Evolutionary conservation across 2,113 vertebrate species (phyloP), one percentile per base, ranked within the genome.

Genomic region (Regulus satrapa): DNA sequence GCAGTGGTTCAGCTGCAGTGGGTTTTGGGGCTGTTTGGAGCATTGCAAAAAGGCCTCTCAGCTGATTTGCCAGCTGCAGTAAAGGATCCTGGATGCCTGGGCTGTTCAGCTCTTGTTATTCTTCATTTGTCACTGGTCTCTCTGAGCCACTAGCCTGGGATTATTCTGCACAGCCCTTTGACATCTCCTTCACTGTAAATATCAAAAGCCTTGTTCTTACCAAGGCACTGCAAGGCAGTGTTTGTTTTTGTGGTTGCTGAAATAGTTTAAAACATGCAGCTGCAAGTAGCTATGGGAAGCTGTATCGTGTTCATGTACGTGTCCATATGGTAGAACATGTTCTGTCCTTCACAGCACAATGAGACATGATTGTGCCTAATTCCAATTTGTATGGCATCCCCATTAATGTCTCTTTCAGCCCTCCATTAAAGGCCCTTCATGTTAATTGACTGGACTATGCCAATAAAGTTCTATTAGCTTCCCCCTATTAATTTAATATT

Each of bases 401-500:
- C 81, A 92, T 94, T 98, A 98, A 98, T 76, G 91, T 94, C 97
- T 97, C 89, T 93, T 97, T 88, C 97, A 98, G 97, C 91, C 89
- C 69, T 76, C 91, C 93, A 97, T 97, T 98, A 98, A 97, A 95
- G 89, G 79, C 87, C 95, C 91, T 83, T 88, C 95, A 96, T 97
- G 96, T 97, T 98, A 97, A 98, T 98, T 98, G 98, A 97, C 96
- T 3, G 78, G 97, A 97, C 96, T 94, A 92, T 96, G 97, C 92
- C 96, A 97, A 97, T 97, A 96, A 84, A 61, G 85, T 96, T 96
- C 91, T 96, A 97, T 97, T 97, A 97, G 95, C 88, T 93, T 93
- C 83, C 78, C 85, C 83, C 89, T 94, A 97, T 97, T 98, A 98
- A 98, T 97, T 97, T 98, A 97, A 95, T 97, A 98, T 97, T 96